Evolutionary conservation across 2,113 vertebrate species (phyloP).

Genomic region (Hucho hucho): DNA sequence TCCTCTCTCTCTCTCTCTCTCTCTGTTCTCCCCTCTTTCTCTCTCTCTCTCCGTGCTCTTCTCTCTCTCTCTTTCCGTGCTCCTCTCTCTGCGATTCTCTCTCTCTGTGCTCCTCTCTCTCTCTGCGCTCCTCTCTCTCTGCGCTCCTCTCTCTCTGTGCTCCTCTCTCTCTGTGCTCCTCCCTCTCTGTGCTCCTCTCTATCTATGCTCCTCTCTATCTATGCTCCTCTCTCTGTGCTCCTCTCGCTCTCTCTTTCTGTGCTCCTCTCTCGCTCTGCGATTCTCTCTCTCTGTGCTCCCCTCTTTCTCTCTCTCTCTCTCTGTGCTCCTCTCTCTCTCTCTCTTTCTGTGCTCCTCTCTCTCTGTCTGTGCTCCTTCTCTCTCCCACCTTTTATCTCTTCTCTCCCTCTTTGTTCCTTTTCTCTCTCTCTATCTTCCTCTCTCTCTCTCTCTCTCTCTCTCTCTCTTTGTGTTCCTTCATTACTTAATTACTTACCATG

Average conservation of each 20-base stretch:
- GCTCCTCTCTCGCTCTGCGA: too few relatives aligned
- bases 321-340: neutral
- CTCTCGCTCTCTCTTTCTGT: too few relatives aligned
- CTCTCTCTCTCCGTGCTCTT: too few relatives aligned
- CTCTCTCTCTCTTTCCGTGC: too few relatives aligned
- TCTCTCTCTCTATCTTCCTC: neutral
- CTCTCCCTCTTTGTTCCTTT: too few relatives aligned
- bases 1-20: too few relatives aligned
- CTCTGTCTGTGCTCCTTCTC: neutral
- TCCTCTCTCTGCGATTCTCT: too few relatives aligned
- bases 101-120: neutral
- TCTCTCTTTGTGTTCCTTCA: neutral
- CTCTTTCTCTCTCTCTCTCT: neutral
- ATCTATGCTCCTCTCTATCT: too few relatives aligned
- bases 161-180: too few relatives aligned
- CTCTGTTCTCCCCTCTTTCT: too few relatives aligned
- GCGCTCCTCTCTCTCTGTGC: too few relatives aligned
- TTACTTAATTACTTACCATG: slow-evolving; percentile 82
- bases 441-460: neutral
- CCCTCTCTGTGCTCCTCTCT: neutral
- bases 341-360: neutral
- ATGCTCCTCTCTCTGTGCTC: too few relatives aligned
- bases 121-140: neutral
- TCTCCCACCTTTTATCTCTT: accelerated
- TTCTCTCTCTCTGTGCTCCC: neutral